phyloP scores from a whole-genome alignment of 2,797 vertebrate genomes.

The Etheostoma perlongum region DNA sequence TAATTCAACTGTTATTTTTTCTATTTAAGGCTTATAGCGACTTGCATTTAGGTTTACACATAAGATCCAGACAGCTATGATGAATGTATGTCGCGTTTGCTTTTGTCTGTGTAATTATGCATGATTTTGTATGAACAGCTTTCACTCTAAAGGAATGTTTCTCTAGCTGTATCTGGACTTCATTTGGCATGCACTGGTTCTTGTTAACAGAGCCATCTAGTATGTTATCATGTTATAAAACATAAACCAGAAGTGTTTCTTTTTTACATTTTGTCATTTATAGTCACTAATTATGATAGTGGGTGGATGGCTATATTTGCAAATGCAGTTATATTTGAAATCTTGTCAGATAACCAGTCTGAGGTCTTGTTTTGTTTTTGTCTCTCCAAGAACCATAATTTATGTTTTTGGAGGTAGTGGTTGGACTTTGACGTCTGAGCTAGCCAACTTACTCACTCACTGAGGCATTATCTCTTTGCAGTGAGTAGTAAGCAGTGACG shows the following conservation, averaged over 20 bases:
- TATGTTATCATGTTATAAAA: slow-evolving; percentile 68
- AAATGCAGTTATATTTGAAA: slow-evolving; percentile 73
- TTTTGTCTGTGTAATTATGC: slow-evolving; percentile 54
- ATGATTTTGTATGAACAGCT: slow-evolving; percentile 45
- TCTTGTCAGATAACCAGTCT: slow-evolving; percentile 56
- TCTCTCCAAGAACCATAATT: slow-evolving; percentile 77
- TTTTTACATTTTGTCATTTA: slow-evolving; percentile 55
- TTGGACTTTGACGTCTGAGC: slow-evolving; percentile 77
- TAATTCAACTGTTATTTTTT: slow-evolving; percentile 21
- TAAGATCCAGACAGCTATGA: slow-evolving; percentile 53
- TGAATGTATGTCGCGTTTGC: slow-evolving; percentile 58
- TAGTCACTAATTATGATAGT: slow-evolving; percentile 70
- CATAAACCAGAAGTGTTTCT: slow-evolving; percentile 64
- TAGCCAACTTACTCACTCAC: slow-evolving; percentile 63
- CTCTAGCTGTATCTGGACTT: slow-evolving; percentile 66
- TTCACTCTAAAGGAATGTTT: slow-evolving; percentile 70
- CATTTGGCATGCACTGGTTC: slow-evolving; percentile 62
- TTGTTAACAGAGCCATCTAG: slow-evolving; percentile 50
- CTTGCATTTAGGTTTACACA: slow-evolving; percentile 27
- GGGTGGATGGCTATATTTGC: slow-evolving; percentile 66
- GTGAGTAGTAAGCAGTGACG: slow-evolving; percentile 52
- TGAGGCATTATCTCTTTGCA: slow-evolving; percentile 64
- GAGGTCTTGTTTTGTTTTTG: slow-evolving; percentile 44
- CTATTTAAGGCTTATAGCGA: slow-evolving; percentile 29
- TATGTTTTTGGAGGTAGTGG: slow-evolving; percentile 76